Evolutionary conservation across 1,140 invertebrate genomes (phyloP).

Genomic region (Lycorma delicatula): DNA sequence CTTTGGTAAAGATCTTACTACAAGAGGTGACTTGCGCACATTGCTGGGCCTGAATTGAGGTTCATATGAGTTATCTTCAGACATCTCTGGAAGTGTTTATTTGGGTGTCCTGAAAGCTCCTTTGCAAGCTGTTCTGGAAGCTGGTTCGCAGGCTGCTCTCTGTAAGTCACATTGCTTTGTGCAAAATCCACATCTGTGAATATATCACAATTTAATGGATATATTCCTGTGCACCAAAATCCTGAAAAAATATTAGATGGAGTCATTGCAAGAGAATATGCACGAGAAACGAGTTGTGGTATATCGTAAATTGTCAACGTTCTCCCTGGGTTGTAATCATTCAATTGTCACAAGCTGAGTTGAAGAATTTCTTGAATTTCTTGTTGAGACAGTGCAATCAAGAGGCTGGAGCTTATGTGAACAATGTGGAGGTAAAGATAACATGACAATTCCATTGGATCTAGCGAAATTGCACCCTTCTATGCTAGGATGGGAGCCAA

Average conservation of each 20-base stretch:
- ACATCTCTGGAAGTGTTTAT: too few relatives aligned
- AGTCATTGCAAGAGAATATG: constrained; percentile 32
- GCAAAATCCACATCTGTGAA: constrained; percentile 36
- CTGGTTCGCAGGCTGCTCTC: not conserved
- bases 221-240: constrained; percentile 38
- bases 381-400: constrained; percentile 34
- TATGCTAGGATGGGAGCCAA: constrained; percentile 21
- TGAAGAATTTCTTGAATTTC: constrained; percentile 19
- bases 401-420: constrained; percentile 32
- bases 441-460: constrained; percentile 27
- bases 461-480: constrained; percentile 25
- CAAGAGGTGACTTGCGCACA: too few relatives aligned
- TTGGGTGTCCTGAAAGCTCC: too few relatives aligned
- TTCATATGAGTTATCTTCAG: too few relatives aligned
- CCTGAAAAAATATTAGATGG: constrained; percentile 37
- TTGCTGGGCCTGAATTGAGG: too few relatives aligned
- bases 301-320: constrained; percentile 35
- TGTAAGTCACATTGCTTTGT: constrained; percentile 33
- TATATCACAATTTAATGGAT: constrained; percentile 34
- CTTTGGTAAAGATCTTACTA: too few relatives aligned
- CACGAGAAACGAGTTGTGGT: constrained; percentile 27
- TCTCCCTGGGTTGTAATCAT: constrained; percentile 32
- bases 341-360: constrained; percentile 17
- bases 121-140: too few relatives aligned
- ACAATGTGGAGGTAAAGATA: constrained; percentile 33